These are phyloP conservation scores for Thymelicus sylvestris DNA, from an alignment of 2,888 invertebrate species.

Conservation along the genomic window DNA sequence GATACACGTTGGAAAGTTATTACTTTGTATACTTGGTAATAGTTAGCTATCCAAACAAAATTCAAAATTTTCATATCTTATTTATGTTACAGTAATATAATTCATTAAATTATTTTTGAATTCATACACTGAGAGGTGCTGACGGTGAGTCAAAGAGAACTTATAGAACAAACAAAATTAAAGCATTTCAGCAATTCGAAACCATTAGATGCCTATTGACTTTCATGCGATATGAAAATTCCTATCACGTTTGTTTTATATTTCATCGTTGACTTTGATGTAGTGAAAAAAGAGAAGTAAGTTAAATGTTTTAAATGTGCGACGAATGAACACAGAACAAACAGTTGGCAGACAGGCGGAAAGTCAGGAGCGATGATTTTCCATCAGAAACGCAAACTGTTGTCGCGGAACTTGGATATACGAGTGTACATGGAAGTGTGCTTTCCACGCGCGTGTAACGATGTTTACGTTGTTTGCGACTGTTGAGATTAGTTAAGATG, in stretches of 20 bases:
- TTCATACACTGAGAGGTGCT: too few species aligned
- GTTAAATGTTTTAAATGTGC: neutral
- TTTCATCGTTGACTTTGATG: neutral
- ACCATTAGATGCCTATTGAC: neutral
- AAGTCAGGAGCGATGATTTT: constrained; percentile 29
- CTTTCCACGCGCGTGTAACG: constrained; percentile 28
- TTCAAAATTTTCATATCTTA: too few species aligned
- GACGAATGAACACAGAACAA: neutral
- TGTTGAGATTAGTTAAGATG: constrained; percentile 34
- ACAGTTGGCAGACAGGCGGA: constrained; percentile 21
- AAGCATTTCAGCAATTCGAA: too few species aligned
- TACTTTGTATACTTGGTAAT: neutral
- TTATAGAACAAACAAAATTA: too few species aligned
- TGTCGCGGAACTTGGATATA: constrained; percentile 31
- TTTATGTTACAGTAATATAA: too few species aligned
- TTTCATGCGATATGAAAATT: neutral
- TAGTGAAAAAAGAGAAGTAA: neutral
- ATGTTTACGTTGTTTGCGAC: constrained; percentile 33
- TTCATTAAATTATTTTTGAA: too few species aligned
- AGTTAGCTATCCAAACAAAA: too few species aligned
- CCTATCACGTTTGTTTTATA: neutral
- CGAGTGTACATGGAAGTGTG: constrained; percentile 26
- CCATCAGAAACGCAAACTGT: constrained; percentile 32
- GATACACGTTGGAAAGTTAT: constrained; percentile 4
- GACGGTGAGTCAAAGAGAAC: too few species aligned